Evolutionary conservation across 2,113 vertebrate species (phyloP), one percentile per base, ranked within the genome.

Genomic region (Caloenas nicobarica): DNA sequence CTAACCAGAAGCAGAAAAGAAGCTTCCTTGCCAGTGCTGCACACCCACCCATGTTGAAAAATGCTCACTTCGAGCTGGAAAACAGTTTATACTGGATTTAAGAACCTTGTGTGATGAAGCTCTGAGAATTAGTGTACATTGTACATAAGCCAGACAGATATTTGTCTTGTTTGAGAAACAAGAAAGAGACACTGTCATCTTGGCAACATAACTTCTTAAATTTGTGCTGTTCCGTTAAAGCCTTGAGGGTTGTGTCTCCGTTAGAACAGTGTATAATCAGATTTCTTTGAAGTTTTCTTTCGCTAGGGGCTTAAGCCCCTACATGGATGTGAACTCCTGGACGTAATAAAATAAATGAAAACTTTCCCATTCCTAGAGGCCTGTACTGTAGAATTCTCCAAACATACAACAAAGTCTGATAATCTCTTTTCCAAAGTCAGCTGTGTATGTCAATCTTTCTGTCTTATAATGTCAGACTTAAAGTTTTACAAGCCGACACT

Each of bases 281-380:
- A 80, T 93, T 76, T 92, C 62, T 86, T 91, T 65, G 46, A 86
- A 94, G 51, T 89, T 85, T 25, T 66, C 4, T 78, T 86, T 40
- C 40, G 57, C 33, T 61, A 26, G 26, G 21, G 69, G 22, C 73
- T 81, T 94, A 90, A 79, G 90, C 38, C 60, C 28, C 48, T 79
- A 17, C 36, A 29, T 29, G 38, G 61, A 50, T 78, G 36, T 54
- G 69, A 89, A 95, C 46, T 91, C 53, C 58, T 73, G 72, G 13
- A 8, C 50, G 2, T 62, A 85, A 91, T 74, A 84, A 88, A 83
- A 77, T 71, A 88, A 82, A 93, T 50, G 15, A 95, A 83, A 91
- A 61, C 50, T 69, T 50, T 53, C 7, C 48, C n/a, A 10, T 92
- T 93, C 48, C 61, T 81, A 54, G 86, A 46, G 40, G 36, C 29